Percentiles rank a stretch among this genome's conserved stretches.
Conservation (phyloP, 2,797 vertebrate genomes). For the Hoplostethus atlanticus region DNA sequence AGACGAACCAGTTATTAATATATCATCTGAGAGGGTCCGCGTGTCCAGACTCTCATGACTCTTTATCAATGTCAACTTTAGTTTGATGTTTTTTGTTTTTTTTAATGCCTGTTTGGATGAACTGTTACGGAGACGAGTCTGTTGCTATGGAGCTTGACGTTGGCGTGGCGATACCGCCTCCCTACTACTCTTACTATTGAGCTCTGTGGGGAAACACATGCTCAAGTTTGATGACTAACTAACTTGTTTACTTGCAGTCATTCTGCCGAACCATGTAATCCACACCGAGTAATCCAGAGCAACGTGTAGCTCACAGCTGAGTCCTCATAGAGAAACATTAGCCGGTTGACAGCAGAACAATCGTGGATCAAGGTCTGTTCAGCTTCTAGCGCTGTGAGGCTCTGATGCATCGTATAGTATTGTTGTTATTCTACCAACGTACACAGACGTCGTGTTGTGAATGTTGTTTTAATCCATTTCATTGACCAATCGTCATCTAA, state of each 20-base stretch:
- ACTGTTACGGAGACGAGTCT: slow-evolving; percentile 2
- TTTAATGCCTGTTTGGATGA: slow-evolving; percentile 21
- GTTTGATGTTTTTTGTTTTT: slow-evolving; percentile 16
- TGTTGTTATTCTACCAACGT: too few relatives aligned
- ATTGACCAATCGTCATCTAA: too few relatives aligned
- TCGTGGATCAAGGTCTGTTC: too few relatives aligned
- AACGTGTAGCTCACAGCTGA: too few relatives aligned
- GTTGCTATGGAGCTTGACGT: not conserved
- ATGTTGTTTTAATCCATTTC: too few relatives aligned
- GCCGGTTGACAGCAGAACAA: too few relatives aligned
- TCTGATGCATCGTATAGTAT: too few relatives aligned
- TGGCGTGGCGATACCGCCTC: not conserved
- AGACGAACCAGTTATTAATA: too few relatives aligned
- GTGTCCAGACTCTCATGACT: not conserved
- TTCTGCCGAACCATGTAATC: not conserved
- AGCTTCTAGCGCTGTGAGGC: too few relatives aligned
- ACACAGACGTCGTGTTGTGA: too few relatives aligned
- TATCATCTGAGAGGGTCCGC: not conserved
- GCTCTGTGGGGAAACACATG: not conserved
- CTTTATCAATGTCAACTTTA: slow-evolving; percentile 2
- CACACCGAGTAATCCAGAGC: too few relatives aligned
- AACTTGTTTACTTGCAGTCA: slow-evolving; percentile 3
- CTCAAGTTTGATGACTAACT: not conserved
- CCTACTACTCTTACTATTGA: not conserved
- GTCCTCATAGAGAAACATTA: too few relatives aligned